Conservation (phyloP, 2,888 invertebrate genomes). For the Melipona beecheii region DNA sequence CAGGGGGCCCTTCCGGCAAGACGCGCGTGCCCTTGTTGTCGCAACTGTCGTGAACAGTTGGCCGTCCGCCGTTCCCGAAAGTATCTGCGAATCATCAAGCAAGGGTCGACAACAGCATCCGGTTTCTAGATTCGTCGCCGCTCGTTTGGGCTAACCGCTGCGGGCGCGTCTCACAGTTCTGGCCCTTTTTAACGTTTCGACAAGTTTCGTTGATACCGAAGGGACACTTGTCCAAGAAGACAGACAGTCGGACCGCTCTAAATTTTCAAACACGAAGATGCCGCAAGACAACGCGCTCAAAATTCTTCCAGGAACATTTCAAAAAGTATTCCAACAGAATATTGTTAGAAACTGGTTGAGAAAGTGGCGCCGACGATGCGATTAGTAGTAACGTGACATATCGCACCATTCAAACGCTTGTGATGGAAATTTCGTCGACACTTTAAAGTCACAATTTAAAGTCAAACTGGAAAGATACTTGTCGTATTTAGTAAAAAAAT, state of each 20-base stretch:
- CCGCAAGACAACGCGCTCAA: not conserved
- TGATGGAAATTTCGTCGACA: too few relatives aligned
- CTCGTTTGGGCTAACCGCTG: slow-evolving; percentile 43
- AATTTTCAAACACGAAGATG: not conserved
- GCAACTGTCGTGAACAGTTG: slow-evolving; percentile 75
- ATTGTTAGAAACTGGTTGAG: not conserved
- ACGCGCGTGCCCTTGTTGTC: slow-evolving; percentile 77
- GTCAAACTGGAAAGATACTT: too few relatives aligned
- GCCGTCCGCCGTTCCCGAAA: slow-evolving; percentile 53
- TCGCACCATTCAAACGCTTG: not conserved
- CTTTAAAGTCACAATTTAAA: too few relatives aligned
- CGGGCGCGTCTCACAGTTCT: slow-evolving; percentile 18
- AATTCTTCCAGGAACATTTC: too few relatives aligned
- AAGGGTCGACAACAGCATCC: slow-evolving; percentile 65
- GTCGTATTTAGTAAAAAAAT: too few relatives aligned
- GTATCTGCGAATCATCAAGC: slow-evolving; percentile 67
- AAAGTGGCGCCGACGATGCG: not conserved
- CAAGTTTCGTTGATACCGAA: slow-evolving; percentile 28
- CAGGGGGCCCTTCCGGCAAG: slow-evolving; percentile 63
- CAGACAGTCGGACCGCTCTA: not conserved
- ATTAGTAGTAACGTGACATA: not conserved
- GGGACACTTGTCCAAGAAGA: not conserved
- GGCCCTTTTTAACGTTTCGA: slow-evolving; percentile 12
- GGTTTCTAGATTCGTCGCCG: slow-evolving; percentile 58
- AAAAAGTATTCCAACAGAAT: not conserved